Evolutionary conservation across 2,113 vertebrate species (phyloP), one percentile per base, ranked within the genome.

Genomic region (Nesoenas mayeri): DNA sequence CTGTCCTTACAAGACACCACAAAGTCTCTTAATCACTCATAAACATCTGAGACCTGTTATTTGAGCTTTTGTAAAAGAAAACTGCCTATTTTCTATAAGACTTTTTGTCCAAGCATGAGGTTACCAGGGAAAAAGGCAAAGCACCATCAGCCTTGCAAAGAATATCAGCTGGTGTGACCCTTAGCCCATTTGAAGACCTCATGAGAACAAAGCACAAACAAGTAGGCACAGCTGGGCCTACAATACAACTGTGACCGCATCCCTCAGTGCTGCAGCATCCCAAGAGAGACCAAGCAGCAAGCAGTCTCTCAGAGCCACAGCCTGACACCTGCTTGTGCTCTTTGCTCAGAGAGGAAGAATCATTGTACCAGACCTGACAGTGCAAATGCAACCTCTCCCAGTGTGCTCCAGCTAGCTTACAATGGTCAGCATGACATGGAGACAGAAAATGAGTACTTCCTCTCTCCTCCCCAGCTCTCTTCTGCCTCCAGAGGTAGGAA

Each of bases 381-480:
- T 26, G 22, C 58, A 77, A 79, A 58, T 32, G 12, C 44, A 69
- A 42, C 34, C 24, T 72, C 22, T 69, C 40, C 31, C 0, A 0
- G 4, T 5, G 6, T 38, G 34, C 31, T 83, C 50, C 44, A 69
- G 14, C 21, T 12, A 9, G 62, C 61, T 74, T 51, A 36, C 15
- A 48, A 34, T 0, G 2, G 20, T 54, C 64, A 85, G 20, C 4
- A 1, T 44, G 44, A 60, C 25, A 42, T 0, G 0, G 57, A n/a
- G 73, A 47, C 8, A 61, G 64, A 78, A 73, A 48, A 31, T 0
- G 2, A 6, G 15, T 81, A 28, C 24, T 66, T 58, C 10, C 38
- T 25, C 22, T 67, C 21, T 62, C n/a, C 38, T 58, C 9, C 19
- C 6, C 18, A 72, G 24, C 25, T 12, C 8, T 66, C 17, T 66